phyloP scores from a whole-genome alignment of 2,797 vertebrate genomes.

The Tokudaia tokunoshimensis region DNA sequence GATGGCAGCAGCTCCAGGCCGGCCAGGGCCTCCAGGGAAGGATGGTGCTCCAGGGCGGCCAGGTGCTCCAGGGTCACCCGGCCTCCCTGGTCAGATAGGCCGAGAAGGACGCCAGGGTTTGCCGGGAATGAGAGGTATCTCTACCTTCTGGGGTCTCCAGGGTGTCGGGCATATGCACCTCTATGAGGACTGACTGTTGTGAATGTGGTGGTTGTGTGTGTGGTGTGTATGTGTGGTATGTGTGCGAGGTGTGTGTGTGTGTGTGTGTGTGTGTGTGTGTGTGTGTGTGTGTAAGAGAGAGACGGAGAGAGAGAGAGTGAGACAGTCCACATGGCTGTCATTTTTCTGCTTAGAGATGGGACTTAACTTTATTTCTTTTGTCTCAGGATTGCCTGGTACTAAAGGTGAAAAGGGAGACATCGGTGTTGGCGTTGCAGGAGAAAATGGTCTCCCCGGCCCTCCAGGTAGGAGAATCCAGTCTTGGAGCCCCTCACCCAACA shows the following conservation, averaged over 20 bases:
- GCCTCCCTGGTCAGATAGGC: constrained; percentile 95
- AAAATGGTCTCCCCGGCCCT: constrained; percentile 93
- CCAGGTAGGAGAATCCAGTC: constrained; percentile 90
- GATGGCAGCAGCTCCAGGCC: constrained; percentile 93
- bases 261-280: not conserved
- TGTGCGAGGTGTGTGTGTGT: not conserved
- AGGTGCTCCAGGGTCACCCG: constrained; percentile 92
- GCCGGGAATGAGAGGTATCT: constrained; percentile 92
- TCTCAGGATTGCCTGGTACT: constrained; percentile 92
- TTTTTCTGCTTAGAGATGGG: constrained; percentile 12
- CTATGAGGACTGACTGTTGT: not conserved
- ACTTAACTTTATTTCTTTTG: constrained; percentile 26
- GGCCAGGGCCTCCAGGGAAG: constrained; percentile 96
- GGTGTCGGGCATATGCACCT: not conserved
- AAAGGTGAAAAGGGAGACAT: constrained; percentile 95
- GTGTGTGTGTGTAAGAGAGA: too few relatives aligned
- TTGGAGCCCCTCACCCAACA: not conserved
- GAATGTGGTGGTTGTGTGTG: not conserved
- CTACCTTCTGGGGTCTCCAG: not conserved
- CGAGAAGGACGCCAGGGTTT: constrained; percentile 94
- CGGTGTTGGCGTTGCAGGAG: constrained; percentile 95
- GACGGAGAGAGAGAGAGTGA: too few relatives aligned
- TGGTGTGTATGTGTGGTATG: not conserved
- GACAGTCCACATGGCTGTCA: not conserved
- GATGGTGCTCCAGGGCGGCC: constrained; percentile 92